Conservation (phyloP, 2,888 invertebrate genomes). For the Cacoxenus indagator region DNA sequence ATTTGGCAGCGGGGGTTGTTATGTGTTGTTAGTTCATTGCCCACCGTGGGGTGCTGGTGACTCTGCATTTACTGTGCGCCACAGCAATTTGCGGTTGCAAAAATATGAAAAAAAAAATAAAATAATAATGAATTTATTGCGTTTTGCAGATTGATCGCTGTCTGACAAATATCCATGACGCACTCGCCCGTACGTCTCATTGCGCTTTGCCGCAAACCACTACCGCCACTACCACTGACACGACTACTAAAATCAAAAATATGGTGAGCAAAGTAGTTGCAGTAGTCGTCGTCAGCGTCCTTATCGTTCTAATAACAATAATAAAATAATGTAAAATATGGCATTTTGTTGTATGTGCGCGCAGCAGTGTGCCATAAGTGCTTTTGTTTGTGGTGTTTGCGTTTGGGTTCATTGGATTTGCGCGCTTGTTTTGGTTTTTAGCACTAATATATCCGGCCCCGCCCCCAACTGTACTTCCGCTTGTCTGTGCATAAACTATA, state of each 20-base stretch:
- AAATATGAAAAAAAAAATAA: constrained; percentile 48
- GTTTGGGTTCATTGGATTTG: constrained; percentile 29
- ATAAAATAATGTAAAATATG: constrained; percentile 59
- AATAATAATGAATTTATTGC: constrained; percentile 63
- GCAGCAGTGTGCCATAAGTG: constrained; percentile 40
- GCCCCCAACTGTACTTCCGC: constrained; percentile 31
- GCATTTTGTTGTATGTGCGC: constrained; percentile 29
- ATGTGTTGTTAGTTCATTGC: background rate
- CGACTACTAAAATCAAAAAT: background rate
- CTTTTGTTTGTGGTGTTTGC: background rate
- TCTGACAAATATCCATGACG: background rate
- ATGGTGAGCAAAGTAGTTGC: background rate
- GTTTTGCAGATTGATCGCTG: constrained; percentile 59
- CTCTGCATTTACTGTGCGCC: constrained; percentile 33
- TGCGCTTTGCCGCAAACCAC: constrained; percentile 46
- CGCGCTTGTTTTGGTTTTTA: constrained; percentile 44
- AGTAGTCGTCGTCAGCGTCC: constrained; percentile 19
- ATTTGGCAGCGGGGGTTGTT: background rate
- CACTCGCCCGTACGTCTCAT: background rate
- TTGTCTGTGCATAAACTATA: background rate
- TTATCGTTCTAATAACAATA: constrained; percentile 38
- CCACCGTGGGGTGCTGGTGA: background rate
- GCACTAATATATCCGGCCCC: constrained; percentile 58
- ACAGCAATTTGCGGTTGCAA: constrained; percentile 61
- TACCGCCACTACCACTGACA: background rate